These are phyloP conservation scores for Labeo catla DNA, from an alignment of 2,113 vertebrate species.

Conservation along the genomic window DNA sequence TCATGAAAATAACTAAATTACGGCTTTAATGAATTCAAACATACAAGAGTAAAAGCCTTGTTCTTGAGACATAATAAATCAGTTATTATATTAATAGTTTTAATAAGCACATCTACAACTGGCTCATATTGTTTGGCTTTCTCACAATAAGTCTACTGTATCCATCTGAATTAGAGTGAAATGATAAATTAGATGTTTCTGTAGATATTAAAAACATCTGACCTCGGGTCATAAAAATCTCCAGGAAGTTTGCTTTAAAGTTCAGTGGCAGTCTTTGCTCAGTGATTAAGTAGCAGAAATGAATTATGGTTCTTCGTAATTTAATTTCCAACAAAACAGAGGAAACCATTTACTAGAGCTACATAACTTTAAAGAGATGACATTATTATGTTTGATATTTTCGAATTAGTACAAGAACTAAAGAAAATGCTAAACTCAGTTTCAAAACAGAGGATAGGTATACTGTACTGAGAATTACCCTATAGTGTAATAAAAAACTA, in stretches of 20 bases:
- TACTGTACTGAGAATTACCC: too few species aligned
- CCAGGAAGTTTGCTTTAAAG: slow-evolving; percentile 48
- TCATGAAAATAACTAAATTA: background rate
- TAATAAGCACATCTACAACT: background rate
- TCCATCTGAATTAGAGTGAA: slow-evolving; percentile 21
- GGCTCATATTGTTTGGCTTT: background rate
- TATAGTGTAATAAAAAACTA: too few species aligned
- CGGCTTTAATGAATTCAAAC: background rate
- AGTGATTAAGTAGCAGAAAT: slow-evolving; percentile 35
- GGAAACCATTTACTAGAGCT: slow-evolving; percentile 63
- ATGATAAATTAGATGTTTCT: slow-evolving; percentile 61
- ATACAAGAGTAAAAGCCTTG: background rate
- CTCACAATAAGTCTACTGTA: background rate
- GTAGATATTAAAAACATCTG: slow-evolving; percentile 69
- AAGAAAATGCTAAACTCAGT: background rate
- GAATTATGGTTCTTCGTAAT: slow-evolving; percentile 51
- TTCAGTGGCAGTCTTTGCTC: slow-evolving; percentile 47
- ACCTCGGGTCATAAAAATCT: slow-evolving; percentile 55
- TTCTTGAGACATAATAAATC: background rate
- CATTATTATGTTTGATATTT: slow-evolving; percentile 60
- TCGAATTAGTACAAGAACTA: slow-evolving; percentile 27
- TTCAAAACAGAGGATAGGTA: background rate
- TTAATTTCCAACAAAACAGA: slow-evolving; percentile 61
- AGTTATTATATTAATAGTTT: background rate
- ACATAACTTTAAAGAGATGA: slow-evolving; percentile 65